Conservation (phyloP, 2,888 invertebrate genomes). For the Lamellibrachia columna region DNA sequence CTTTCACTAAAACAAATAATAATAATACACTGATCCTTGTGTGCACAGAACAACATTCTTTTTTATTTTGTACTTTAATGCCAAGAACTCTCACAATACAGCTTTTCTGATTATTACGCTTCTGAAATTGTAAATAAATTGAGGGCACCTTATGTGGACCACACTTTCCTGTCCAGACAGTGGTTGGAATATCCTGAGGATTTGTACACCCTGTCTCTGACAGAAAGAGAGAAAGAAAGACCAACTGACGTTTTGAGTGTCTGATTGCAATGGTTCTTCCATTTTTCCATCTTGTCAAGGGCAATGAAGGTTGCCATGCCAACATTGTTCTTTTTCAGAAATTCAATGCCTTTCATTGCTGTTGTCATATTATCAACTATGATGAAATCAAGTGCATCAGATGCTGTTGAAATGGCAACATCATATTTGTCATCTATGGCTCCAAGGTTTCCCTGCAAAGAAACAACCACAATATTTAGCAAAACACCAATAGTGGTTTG, state of each 20-base stretch:
- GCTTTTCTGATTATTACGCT: not conserved
- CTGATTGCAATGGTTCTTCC: conserved; percentile 54
- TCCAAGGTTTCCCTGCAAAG: conserved; percentile 87
- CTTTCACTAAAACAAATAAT: no score
- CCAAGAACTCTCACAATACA: not conserved
- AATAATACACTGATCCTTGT: no score
- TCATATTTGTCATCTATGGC: conserved; percentile 93
- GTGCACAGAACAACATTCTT: no score
- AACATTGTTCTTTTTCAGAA: conserved; percentile 79
- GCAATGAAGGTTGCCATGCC: conserved; percentile 90
- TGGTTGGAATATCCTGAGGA: no score
- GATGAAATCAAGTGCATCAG: conserved; percentile 85
- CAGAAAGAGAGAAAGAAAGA: not conserved
- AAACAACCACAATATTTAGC: not conserved
- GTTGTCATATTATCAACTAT: conserved; percentile 89
- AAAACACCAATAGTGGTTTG: not conserved
- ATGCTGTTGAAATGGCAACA: conserved; percentile 93
- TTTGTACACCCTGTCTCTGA: not conserved
- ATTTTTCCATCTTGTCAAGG: conserved; percentile 76
- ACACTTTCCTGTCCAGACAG: no score
- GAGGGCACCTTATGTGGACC: no score
- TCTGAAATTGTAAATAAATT: no score
- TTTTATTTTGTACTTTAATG: no score
- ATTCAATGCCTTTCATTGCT: conserved; percentile 84
- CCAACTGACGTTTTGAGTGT: conserved; percentile 58